A percentile compares a stretch with the other conserved stretches of the same genome.
Evolutionary conservation across 2,113 vertebrate genomes (phyloP).

Genomic region (Meleagris gallopavo): DNA sequence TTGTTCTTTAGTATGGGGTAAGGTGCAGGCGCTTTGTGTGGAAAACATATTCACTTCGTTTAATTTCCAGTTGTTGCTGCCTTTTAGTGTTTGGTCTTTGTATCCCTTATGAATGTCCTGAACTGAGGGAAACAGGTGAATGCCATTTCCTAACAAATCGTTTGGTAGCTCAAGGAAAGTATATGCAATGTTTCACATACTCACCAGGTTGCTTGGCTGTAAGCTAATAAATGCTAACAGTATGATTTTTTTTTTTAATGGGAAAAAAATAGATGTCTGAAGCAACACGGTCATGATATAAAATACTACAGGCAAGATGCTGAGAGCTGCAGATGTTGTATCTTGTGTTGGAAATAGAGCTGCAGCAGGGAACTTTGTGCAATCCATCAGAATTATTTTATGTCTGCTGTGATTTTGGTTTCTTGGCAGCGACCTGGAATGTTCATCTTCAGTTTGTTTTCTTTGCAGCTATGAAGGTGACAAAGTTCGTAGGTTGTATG

Average conservation of each 20-base stretch:
- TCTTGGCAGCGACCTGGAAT: not conserved
- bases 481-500: constrained; percentile 72
- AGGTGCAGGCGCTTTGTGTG: not conserved
- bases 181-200: not conserved
- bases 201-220: not conserved
- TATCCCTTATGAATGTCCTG: not conserved
- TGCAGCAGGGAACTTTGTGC: not conserved
- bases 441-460: constrained; percentile 26
- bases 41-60: not conserved
- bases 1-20: not conserved
- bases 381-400: not conserved
- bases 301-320: not conserved
- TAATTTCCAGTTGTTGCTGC: not conserved
- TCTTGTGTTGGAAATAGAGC: not conserved
- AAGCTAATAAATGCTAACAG: not conserved
- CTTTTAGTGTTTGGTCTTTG: not conserved
- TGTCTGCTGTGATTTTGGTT: not conserved
- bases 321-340: not conserved
- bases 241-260: not conserved
- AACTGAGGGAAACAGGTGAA: not conserved
- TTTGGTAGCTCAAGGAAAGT: not conserved
- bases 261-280: not conserved
- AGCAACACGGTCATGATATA: not conserved
- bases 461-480: constrained; percentile 86
- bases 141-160: not conserved